Evolutionary conservation across 2,888 invertebrate species (phyloP), one percentile per base, ranked within the genome.

Genomic region (Allophyes oxyacanthae): DNA sequence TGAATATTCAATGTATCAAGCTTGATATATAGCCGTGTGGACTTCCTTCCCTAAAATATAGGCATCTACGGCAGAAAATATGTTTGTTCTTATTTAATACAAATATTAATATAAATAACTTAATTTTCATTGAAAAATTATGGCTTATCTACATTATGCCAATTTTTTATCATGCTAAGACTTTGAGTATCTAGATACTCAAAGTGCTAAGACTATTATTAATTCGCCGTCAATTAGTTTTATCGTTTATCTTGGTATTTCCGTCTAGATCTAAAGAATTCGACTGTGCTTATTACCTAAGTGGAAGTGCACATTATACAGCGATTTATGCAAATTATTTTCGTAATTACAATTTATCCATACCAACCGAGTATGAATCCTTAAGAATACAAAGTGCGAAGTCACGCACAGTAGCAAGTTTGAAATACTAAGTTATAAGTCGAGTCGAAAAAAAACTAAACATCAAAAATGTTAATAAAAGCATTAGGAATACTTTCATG

Each of bases 41-140:
- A 34, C 38, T 60, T 64, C 64, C 60, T 44, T 60, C 44, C 55
- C 30, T 7, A 55, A 60, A 44, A 38, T n/a, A 28, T 28, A 28
- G 28, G 28, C 7, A 25, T 8, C 28, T 6, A n/a, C n/a, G n/a
- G n/a, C 28, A 28, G 2, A 8, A 2, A 28, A 28, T 28, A 6
- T 6, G 1, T 8, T 28, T 28, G 1, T 28, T 6, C 28, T 28
- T 28, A 28, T 28, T 28, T 28, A 4, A 6, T 28, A 28, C 28
- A 28, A 28, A 28, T 28, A 28, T 28, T 28, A 28, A 1, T 8
- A 25, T 25, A 25, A 25, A 25, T 25, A 25, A 25, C 3, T 25
- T 25, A 25, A 25, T 5, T 25, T 20, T 14, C 14, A 20, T 20
- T 20, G 20, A 3, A 20, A 2, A 20, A 20, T 20, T 2, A 20